Base-by-base conservation (phyloP, 35 echinoderm and acorn worm genomes). In the Ophiothrix spiculata region DNA sequence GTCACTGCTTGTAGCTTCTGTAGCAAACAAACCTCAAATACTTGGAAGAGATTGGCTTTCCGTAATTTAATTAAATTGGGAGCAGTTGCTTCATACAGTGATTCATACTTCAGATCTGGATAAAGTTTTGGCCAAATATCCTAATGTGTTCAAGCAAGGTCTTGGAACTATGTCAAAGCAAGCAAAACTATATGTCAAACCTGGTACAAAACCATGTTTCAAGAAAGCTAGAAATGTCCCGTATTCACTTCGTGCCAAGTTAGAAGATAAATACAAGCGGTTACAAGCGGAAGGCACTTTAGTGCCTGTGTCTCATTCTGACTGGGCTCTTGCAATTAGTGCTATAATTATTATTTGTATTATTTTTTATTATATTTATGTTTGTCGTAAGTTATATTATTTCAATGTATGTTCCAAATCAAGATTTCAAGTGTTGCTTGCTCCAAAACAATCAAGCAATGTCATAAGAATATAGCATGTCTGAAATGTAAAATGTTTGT, bases 21-120 rank as follows among this genome's bases (percentile, higher is more conserved):
- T 40, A 56, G 38, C 42, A 49, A 49, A 35, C 40, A 75, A 81
- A 38, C 90, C 85, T 19, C 35, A 80, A 78, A n/a, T 91, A 33
- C 38, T 91, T 63, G 93, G 93, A 25, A 38, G 86, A 36, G 49
- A 95, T 32, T 91, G 93, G 93, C 74, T 95, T 35, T 1, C 37
- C 25, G 77, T 78, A 19, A 54, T 95, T 15, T 75, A 87, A 41
- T 56, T 91, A 33, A 60, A 95, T 84, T 95, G 89, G 93, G 31
- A 54, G 13, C 37, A 28, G 1, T 79, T 95, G 35, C 91, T 91
- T 37, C 38, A 19, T 15, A 46, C 40, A 3, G 41, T 32, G 31
- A 21, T 0, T 33, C 4, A 41, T 25, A 28, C 69, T 37, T 8
- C 75, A 35, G 35, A 56, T 23, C 64, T 37, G 36, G 35, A 84